Base-by-base conservation (phyloP, 64 coral and sea anemone species). In the Porites lutea region DNA sequence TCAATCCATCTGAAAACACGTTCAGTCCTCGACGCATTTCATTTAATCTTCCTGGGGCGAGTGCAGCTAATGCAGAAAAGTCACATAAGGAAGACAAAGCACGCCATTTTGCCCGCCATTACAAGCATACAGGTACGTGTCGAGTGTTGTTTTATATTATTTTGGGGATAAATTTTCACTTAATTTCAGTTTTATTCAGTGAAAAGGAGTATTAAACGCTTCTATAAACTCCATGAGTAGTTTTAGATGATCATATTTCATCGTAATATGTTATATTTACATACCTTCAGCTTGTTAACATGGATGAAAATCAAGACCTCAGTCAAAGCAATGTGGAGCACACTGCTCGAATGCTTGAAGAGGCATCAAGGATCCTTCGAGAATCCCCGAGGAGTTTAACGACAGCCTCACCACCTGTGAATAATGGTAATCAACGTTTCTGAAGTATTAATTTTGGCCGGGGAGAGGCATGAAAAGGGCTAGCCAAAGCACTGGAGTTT, bases 301-400 rank as follows among this genome's bases (percentile, higher is more conserved):
- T 77, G 74, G 48, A 77, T 77, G 13, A 77, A 15, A 16, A 2
- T 77, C 74, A 77, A n/a, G 27, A 37, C 27, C 27, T 37, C 0
- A 37, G 27, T 37, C 27, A 37, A 37, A 37, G 66, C 18, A 69
- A 69, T 7, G 53, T 55, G 53, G 11, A 77, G 3, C 49, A 48
- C 8, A 16, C 74, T 15, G 45, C 74, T 48, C 74, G 48, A 16
- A 77, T 77, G 48, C 46, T 77, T 6, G 74, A 77, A 15, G 74
- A 77, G 74, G 74, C 74, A 51, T 51, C 74, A 6, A 3, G 74
- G 52, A 77, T 77, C 74, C 74, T 71, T 22, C 67, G n/a, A 71
- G 22, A 71, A 22, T 8, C 19, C 27, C 18, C 66, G 16, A 3
- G 66, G 18, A 77, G 46, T 77, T 77, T 48, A 50, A 46, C 13